phyloP scores from a whole-genome alignment of 2,113 vertebrate species.

The Eudorcas thomsonii region DNA sequence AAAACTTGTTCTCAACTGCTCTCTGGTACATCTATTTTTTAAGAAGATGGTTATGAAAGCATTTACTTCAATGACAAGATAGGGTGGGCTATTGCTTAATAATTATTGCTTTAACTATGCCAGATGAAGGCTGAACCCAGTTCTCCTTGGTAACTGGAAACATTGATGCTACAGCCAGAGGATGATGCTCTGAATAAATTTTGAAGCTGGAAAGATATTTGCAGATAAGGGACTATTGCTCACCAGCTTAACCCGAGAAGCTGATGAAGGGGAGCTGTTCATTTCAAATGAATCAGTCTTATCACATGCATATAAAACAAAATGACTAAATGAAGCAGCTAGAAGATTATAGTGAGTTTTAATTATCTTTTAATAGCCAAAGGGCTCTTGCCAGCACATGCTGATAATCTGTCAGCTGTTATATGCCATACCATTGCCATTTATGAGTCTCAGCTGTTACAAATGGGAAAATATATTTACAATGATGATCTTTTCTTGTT shows the following conservation, averaged over 20 bases:
- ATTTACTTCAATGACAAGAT: background rate
- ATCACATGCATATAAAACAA: constrained; percentile 40
- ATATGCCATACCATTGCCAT: constrained; percentile 64
- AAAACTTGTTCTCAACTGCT: background rate
- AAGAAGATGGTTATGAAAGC: background rate
- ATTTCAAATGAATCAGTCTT: constrained; percentile 61
- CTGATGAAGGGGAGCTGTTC: constrained; percentile 27
- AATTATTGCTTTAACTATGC: background rate
- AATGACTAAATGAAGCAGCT: constrained; percentile 75
- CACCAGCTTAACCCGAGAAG: background rate
- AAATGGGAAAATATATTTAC: constrained; percentile 77
- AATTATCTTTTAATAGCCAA: constrained; percentile 80
- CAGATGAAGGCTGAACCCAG: background rate
- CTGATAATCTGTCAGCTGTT: constrained; percentile 79
- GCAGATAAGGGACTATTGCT: background rate
- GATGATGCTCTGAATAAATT: background rate
- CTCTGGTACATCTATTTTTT: background rate
- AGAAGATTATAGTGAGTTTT: constrained; percentile 77
- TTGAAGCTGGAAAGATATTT: constrained; percentile 18
- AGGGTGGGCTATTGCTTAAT: background rate
- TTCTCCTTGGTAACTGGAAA: background rate
- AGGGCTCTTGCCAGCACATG: constrained; percentile 72
- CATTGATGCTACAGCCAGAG: background rate
- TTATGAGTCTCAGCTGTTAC: constrained; percentile 80
- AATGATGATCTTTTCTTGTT: constrained; percentile 73